Conservation (phyloP, 2,113 vertebrate genomes). For the Paradoxurus hermaphroditus region DNA sequence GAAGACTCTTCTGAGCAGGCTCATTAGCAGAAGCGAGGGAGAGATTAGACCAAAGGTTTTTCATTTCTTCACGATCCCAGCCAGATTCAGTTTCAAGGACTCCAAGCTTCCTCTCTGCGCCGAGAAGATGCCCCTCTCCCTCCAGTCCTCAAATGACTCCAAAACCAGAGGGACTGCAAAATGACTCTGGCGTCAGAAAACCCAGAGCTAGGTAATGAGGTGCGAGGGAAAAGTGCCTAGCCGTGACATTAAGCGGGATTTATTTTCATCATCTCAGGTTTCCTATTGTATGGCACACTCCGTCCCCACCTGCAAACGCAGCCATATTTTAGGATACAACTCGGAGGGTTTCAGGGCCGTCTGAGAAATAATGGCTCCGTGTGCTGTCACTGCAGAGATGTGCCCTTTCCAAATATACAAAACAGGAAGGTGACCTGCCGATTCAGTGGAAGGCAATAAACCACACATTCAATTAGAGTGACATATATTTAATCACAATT, state of each 20-base stretch:
- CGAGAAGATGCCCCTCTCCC: background rate
- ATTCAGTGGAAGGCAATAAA: constrained; percentile 55
- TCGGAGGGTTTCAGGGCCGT: background rate
- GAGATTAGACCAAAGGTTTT: background rate
- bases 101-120: background rate
- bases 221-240: constrained; percentile 3
- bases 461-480: constrained; percentile 58
- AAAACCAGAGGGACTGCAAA: background rate
- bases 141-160: background rate
- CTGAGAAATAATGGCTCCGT: constrained; percentile 15
- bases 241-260: constrained; percentile 46
- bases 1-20: background rate
- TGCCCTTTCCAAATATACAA: constrained; percentile 56
- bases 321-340: constrained; percentile 59
- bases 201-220: constrained; percentile 45
- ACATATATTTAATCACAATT: constrained; percentile 66
- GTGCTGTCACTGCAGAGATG: background rate
- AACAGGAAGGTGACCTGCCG: constrained; percentile 73
- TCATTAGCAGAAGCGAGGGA: background rate
- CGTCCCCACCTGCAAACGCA: background rate
- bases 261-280: constrained; percentile 57
- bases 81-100: constrained; percentile 9
- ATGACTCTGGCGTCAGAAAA: background rate
- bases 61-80: background rate
- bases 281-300: background rate